Percentiles rank a stretch among this genome's conserved stretches.
Conservation (phyloP, 2,888 invertebrate species). For the Apomyelois bistriatella region DNA sequence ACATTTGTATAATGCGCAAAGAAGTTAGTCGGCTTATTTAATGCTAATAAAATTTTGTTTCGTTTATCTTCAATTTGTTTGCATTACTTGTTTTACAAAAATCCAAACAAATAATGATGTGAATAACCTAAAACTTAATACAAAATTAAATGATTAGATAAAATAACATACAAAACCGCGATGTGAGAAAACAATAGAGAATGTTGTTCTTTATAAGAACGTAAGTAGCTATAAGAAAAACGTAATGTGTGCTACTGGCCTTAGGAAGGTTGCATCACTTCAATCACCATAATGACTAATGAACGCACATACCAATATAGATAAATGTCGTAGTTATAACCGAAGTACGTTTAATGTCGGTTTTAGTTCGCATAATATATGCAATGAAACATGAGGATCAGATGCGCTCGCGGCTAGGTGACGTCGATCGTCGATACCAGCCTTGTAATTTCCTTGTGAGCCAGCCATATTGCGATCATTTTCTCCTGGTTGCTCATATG, state of each 20-base stretch:
- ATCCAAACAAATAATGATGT: not conserved
- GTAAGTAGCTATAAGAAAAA: not conserved
- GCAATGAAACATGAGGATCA: slow-evolving; percentile 47
- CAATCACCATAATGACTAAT: slow-evolving; percentile 9
- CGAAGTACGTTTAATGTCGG: slow-evolving; percentile 45
- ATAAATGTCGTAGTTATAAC: slow-evolving; percentile 13
- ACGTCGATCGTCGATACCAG: slow-evolving; percentile 50
- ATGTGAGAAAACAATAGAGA: no score
- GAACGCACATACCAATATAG: slow-evolving; percentile 9
- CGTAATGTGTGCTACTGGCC: not conserved
- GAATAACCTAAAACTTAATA: no score
- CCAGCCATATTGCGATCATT: slow-evolving; percentile 18
- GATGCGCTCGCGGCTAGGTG: slow-evolving; percentile 62
- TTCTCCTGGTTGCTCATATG: not conserved
- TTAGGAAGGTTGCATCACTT: not conserved
- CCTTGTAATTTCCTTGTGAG: slow-evolving; percentile 56
- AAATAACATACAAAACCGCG: no score
- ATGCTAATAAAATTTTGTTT: slow-evolving; percentile 25
- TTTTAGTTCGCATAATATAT: slow-evolving; percentile 59
- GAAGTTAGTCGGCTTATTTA: slow-evolving; percentile 33
- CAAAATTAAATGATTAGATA: not conserved
- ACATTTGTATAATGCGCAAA: slow-evolving; percentile 65
- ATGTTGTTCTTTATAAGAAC: no score
- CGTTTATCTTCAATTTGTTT: slow-evolving; percentile 17
- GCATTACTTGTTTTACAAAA: not conserved